Evolutionary conservation across 2,113 vertebrate genomes (phyloP), one percentile per base, ranked within the genome.

Genomic region (Gadus macrocephalus): DNA sequence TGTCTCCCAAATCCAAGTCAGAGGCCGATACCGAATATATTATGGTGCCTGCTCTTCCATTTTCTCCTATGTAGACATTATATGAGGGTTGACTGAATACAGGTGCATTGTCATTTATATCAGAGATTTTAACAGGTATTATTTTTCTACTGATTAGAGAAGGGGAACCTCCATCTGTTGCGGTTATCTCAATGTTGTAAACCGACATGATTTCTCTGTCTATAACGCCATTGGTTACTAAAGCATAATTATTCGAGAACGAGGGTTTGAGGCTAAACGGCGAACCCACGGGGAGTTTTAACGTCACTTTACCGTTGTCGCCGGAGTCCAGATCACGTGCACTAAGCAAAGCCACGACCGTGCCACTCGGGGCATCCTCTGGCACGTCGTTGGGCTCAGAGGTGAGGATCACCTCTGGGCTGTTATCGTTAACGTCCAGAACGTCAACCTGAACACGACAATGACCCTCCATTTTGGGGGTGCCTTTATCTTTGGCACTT

Each of bases 61-160:
- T 95, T 72, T 95, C 94, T 8, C 83, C 87, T 4, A 95, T 86
- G 4, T 94, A 94, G 0, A 93, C 90, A 19, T 91, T 90, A 0
- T 94, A 94, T 0, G 81, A 89, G 8, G 88, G 62, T 15, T 94
- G 91, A 2, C 84, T 76, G 5, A 86, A 72, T n/a, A 75, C 68
- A 14, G 94, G 94, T 2, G 91, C 77, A 2, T 95, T 95, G 80
- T 95, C 94, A 65, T 95, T 96, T 8, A 95, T 89, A 17, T 96
- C 95, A 67, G 91, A 92, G 81, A 95, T 86, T 59, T 85, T 93
- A 38, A 95, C 87, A 1, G 86, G 72, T 53, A 95, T 78, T 0
- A 3, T 92, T 64, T 93, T 91, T 0, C 72, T 90, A 3, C 90
- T 80, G 7, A 81, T 88, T 22, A 94, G 83, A 6, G 92, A 73